A percentile compares a stretch with the other conserved stretches of the same genome.
phyloP scores from a whole-genome alignment of 2,888 invertebrate genomes.

The Eupithecia inturbata region DNA sequence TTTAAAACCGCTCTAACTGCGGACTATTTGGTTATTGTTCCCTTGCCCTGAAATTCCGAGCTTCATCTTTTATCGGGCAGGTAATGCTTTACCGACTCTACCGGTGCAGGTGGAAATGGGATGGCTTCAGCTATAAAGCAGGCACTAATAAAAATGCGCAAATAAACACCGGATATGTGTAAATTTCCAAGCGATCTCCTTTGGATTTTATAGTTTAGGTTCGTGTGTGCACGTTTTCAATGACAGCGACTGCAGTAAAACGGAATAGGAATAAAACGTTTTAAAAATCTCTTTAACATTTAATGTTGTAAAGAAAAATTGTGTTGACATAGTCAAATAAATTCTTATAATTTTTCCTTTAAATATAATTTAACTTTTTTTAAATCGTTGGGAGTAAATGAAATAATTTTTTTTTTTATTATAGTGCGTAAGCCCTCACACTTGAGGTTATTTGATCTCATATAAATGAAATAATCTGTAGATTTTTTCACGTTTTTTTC shows the following conservation, averaged over 20 bases:
- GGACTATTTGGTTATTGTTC: too few species aligned
- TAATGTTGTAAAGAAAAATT: too few species aligned
- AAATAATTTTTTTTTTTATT: too few species aligned
- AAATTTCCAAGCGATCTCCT: slow-evolving; percentile 25
- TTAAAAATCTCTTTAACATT: not conserved
- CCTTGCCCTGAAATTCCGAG: not conserved
- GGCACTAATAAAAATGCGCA: slow-evolving; percentile 28
- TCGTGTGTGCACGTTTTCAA: slow-evolving; percentile 13
- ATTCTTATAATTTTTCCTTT: too few species aligned
- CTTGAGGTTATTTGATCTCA: too few species aligned
- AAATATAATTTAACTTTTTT: too few species aligned
- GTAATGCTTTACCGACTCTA: slow-evolving; percentile 21
- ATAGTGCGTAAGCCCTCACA: too few species aligned
- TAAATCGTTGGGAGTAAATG: too few species aligned
- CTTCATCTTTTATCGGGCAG: slow-evolving; percentile 13
- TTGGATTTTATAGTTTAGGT: slow-evolving; percentile 25
- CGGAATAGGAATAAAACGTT: not conserved
- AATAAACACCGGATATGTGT: slow-evolving; percentile 18
- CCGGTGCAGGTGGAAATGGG: slow-evolving; percentile 26
- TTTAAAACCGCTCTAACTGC: too few species aligned
- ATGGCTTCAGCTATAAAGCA: slow-evolving; percentile 31
- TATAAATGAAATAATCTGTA: too few species aligned
- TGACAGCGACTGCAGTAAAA: not conserved
- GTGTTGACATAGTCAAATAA: too few species aligned
- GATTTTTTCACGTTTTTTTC: too few species aligned